phyloP scores from a whole-genome alignment of 2,888 invertebrate species.

The Tillus elongatus region DNA sequence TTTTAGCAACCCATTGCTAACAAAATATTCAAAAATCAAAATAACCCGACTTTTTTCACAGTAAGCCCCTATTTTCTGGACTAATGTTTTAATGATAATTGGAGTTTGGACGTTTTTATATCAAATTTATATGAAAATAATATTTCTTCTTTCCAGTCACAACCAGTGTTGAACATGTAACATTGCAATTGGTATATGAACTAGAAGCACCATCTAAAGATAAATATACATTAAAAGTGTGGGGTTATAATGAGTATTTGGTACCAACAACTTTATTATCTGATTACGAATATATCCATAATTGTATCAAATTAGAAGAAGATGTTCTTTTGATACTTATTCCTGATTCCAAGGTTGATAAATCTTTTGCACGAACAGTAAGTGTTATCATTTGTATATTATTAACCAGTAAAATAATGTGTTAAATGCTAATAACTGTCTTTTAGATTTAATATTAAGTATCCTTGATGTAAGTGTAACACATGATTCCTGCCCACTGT shows the following conservation, averaged over 20 bases:
- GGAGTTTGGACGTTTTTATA: no score
- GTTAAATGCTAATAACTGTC: no score
- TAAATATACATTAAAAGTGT: conserved; percentile 61
- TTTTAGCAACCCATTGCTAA: no score
- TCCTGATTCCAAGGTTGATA: conserved; percentile 57
- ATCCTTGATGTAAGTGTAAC: no score
- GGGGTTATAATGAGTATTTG: conserved; percentile 83
- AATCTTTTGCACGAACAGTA: conserved; percentile 68
- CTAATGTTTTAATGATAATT: no score
- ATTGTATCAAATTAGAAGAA: conserved; percentile 84
- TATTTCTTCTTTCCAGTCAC: conserved; percentile 55
- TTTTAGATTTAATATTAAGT: no score
- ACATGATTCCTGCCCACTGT: no score
- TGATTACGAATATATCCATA: conserved; percentile 88
- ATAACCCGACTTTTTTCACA: no score
- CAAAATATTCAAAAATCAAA: no score
- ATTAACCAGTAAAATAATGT: no score
- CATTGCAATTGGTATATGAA: conserved; percentile 73
- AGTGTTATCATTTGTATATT: conserved; percentile 29
- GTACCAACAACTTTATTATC: conserved; percentile 73
- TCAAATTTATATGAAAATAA: conserved; percentile 3
- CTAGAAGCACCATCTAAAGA: conserved; percentile 52
- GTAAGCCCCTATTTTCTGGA: no score
- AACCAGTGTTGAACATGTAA: conserved; percentile 76
- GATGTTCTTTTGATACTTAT: conserved; percentile 67